phyloP scores from a whole-genome alignment of 2,888 invertebrate species.

The Dryadula phaetusa region DNA sequence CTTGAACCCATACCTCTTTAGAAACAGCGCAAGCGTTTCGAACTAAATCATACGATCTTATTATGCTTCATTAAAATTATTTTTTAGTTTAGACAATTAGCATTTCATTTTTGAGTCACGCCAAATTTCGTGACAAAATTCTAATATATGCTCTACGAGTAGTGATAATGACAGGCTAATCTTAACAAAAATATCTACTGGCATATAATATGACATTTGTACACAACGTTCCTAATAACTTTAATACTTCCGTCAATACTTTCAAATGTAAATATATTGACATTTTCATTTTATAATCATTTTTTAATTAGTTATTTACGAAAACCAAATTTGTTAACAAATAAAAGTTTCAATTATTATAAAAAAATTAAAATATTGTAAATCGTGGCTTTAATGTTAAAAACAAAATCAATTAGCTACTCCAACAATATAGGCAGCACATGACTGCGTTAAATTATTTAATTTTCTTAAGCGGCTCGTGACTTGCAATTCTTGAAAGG shows the following conservation, averaged over 20 bases:
- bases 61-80: too few relatives aligned
- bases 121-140: too few relatives aligned
- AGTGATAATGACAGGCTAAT: not conserved
- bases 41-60: too few relatives aligned
- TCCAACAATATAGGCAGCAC: slow-evolving; percentile 16
- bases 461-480: slow-evolving; percentile 7
- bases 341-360: too few relatives aligned
- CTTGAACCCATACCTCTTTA: too few relatives aligned
- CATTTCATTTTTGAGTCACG: too few relatives aligned
- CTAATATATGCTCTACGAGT: too few relatives aligned
- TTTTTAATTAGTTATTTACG: too few relatives aligned
- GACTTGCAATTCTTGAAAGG: slow-evolving; percentile 18
- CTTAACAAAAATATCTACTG: not conserved
- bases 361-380: not conserved
- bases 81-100: not conserved
- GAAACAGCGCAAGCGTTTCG: too few relatives aligned
- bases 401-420: not conserved
- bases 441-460: not conserved
- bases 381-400: not conserved
- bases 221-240: not conserved
- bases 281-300: too few relatives aligned
- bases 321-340: too few relatives aligned
- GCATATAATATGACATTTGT: not conserved
- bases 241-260: not conserved
- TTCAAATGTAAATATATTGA: not conserved